phyloP scores from a whole-genome alignment of 1,140 invertebrate genomes.

The Holotrichia oblita region DNA sequence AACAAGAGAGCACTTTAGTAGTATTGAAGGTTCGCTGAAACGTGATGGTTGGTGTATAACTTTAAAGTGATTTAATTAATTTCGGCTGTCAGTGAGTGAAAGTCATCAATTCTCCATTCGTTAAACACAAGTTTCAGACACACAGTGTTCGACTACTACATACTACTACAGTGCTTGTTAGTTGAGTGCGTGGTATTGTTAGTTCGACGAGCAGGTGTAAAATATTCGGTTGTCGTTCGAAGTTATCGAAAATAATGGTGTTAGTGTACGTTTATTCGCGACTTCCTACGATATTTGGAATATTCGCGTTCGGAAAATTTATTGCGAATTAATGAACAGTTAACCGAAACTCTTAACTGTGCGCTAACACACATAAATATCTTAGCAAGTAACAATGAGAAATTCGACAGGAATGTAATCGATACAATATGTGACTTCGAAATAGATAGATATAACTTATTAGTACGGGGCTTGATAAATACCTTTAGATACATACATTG shows the following conservation, averaged over 20 bases:
- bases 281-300: not conserved
- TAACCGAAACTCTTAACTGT: not conserved
- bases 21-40: not conserved
- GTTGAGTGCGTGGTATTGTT: not conserved
- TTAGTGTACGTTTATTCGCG: constrained; percentile 4
- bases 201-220: not conserved
- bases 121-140: not conserved
- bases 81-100: constrained; percentile 13
- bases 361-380: too few relatives aligned
- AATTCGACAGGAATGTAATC: too few relatives aligned
- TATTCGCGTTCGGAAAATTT: not conserved
- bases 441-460: too few relatives aligned
- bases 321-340: not conserved
- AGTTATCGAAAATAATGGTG: not conserved
- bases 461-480: too few relatives aligned
- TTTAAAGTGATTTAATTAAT: constrained; percentile 17
- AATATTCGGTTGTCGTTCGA: not conserved
- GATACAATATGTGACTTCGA: too few relatives aligned
- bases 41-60: not conserved
- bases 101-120: constrained; percentile 12
- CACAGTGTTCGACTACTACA: not conserved
- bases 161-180: not conserved
- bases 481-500: too few relatives aligned
- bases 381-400: too few relatives aligned
- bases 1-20: constrained; percentile 10